Conservation (phyloP, 2,888 invertebrate genomes). For the Drosophila neoperkinsi region DNA sequence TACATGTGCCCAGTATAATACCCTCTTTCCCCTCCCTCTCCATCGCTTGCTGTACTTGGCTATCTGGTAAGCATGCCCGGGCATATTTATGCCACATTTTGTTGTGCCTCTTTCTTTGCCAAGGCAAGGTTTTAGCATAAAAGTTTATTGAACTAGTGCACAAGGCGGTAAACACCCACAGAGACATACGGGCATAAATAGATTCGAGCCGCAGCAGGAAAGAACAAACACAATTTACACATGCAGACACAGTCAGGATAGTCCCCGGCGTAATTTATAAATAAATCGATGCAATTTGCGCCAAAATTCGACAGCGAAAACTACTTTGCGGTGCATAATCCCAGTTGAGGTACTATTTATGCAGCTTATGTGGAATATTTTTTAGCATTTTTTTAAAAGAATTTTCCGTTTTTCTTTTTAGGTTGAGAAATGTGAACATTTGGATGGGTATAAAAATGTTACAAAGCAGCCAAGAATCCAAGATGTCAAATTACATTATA, state of each 20-base stretch:
- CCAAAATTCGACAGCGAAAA: conserved; percentile 34
- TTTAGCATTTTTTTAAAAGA: not conserved
- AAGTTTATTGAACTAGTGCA: conserved; percentile 75
- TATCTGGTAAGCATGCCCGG: conserved; percentile 62
- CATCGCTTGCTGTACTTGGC: conserved; percentile 22
- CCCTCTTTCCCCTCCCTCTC: conserved; percentile 6
- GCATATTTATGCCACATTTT: conserved; percentile 66
- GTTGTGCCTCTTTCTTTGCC: conserved; percentile 5
- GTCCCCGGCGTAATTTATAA: conserved; percentile 21
- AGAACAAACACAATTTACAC: conserved; percentile 10
- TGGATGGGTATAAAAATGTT: not conserved
- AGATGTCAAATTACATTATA: not conserved
- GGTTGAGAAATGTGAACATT: not conserved
- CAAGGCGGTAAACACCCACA: conserved; percentile 33
- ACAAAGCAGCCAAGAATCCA: not conserved
- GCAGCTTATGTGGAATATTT: not conserved
- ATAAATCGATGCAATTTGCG: conserved; percentile 45
- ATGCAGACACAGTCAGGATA: conserved; percentile 25
- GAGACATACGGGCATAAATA: conserved; percentile 4
- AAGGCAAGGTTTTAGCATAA: conserved; percentile 73
- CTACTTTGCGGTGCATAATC: conserved; percentile 21
- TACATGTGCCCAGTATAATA: not conserved
- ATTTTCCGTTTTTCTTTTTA: not conserved
- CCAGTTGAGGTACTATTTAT: not conserved
- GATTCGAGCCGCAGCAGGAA: conserved; percentile 27